Conservation (phyloP, 1,140 invertebrate species). For the Caenorhabditis remanei region DNA sequence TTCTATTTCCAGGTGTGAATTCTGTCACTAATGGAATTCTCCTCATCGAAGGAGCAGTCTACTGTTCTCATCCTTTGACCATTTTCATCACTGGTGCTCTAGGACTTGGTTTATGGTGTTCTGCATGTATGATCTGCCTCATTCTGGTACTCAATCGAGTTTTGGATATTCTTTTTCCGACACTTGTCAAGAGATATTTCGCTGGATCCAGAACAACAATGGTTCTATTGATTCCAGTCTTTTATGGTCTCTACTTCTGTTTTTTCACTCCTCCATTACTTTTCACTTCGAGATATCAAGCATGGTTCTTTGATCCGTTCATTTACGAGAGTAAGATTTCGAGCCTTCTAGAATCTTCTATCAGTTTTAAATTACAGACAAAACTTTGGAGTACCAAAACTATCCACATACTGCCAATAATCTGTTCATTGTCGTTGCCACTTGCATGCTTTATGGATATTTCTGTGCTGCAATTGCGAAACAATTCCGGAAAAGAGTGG, state of each 20-base stretch:
- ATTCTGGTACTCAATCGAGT: slow-evolving; percentile 54
- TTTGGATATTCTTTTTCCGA: slow-evolving; percentile 40
- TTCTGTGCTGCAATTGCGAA: slow-evolving; percentile 43
- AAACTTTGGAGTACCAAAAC: slow-evolving; percentile 61
- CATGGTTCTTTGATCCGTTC: slow-evolving; percentile 66
- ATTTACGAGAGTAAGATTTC: background rate
- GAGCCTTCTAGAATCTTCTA: background rate
- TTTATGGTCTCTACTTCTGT: slow-evolving; percentile 61
- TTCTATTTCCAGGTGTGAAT: slow-evolving; percentile 32
- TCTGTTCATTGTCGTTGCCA: slow-evolving; percentile 53
- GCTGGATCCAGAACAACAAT: slow-evolving; percentile 31
- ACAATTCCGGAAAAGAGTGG: slow-evolving; percentile 28
- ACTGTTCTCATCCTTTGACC: slow-evolving; percentile 36
- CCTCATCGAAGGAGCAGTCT: slow-evolving; percentile 50
- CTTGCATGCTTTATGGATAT: slow-evolving; percentile 60
- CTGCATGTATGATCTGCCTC: slow-evolving; percentile 55
- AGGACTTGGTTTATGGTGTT: slow-evolving; percentile 56
- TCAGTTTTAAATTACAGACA: background rate
- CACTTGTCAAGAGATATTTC: slow-evolving; percentile 31
- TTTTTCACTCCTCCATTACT: slow-evolving; percentile 60
- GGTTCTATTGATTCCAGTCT: slow-evolving; percentile 52
- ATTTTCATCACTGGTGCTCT: slow-evolving; percentile 44
- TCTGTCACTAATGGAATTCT: slow-evolving; percentile 39
- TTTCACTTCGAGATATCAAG: slow-evolving; percentile 59
- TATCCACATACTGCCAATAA: slow-evolving; percentile 58